A percentile compares a stretch with the other conserved stretches of the same genome.
Evolutionary conservation across 2,888 invertebrate species (phyloP).

Genomic region (Ophion ventricosus): DNA sequence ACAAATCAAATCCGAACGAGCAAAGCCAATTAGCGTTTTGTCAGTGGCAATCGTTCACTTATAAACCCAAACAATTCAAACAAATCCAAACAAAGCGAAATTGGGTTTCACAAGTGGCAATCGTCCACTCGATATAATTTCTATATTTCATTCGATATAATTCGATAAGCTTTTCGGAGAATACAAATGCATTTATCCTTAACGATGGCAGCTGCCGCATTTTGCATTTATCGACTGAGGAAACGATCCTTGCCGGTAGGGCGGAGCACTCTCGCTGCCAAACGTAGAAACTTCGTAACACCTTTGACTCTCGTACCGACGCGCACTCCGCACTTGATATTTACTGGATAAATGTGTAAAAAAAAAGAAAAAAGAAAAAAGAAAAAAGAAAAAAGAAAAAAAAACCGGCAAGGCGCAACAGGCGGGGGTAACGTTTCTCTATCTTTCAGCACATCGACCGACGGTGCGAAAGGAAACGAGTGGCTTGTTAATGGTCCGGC

Average conservation of each 20-base stretch:
- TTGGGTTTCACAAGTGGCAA: too few species aligned
- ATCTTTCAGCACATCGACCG: slow-evolving; percentile 76
- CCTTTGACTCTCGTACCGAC: slow-evolving; percentile 50
- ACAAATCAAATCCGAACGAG: too few species aligned
- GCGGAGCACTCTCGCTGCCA: slow-evolving; percentile 58
- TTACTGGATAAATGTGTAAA: background rate
- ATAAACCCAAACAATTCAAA: too few species aligned
- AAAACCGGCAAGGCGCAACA: slow-evolving; percentile 10
- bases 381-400: too few species aligned
- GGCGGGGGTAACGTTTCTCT: slow-evolving; percentile 3
- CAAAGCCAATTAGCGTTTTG: too few species aligned
- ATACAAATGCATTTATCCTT: background rate
- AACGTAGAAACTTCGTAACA: slow-evolving; percentile 38
- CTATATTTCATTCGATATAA: background rate
- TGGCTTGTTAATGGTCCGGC: slow-evolving; percentile 79
- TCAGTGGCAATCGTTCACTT: too few species aligned
- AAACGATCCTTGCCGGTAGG: slow-evolving; percentile 17
- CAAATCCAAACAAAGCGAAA: too few species aligned
- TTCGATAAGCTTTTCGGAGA: background rate
- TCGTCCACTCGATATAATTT: too few species aligned
- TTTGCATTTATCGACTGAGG: background rate
- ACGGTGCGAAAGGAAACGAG: slow-evolving; percentile 76
- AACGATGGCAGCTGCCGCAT: background rate
- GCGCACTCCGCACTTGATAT: slow-evolving; percentile 15
- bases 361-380: too few species aligned